phyloP scores from a whole-genome alignment of 1,140 invertebrate species.

The Berghia stephanieae region DNA sequence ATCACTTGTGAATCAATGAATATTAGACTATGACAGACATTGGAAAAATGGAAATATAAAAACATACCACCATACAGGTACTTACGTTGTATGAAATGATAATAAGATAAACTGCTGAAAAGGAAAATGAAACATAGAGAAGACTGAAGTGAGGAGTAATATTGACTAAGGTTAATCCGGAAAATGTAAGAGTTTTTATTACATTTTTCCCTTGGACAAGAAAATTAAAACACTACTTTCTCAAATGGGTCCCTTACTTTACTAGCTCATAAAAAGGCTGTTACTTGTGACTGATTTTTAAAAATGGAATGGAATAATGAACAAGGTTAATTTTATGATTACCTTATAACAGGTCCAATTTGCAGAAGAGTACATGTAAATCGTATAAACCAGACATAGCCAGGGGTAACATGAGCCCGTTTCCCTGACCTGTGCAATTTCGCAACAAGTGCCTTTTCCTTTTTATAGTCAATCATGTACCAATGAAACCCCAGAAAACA shows the following conservation, averaged over 20 bases:
- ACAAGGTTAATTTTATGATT: conserved; percentile 9
- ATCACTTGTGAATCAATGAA: no score
- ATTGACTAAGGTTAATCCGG: background rate
- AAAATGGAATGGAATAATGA: background rate
- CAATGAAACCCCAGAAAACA: conserved; percentile 45
- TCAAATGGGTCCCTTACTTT: background rate
- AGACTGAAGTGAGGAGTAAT: no score
- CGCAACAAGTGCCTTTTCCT: conserved; percentile 30
- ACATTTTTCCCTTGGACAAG: background rate
- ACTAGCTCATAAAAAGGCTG: no score
- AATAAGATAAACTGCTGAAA: no score
- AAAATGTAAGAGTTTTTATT: background rate
- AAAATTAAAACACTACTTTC: background rate
- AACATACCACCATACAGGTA: no score
- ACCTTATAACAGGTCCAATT: conserved; percentile 52
- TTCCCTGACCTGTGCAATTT: conserved; percentile 10
- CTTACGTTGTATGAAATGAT: no score
- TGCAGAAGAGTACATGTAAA: conserved; percentile 48
- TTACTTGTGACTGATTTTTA: no score
- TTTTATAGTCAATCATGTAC: conserved; percentile 49
- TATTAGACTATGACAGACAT: no score
- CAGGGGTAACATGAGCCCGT: conserved; percentile 23
- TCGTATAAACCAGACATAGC: conserved; percentile 45
- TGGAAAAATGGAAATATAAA: no score
- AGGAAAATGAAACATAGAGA: no score